phyloP scores from a whole-genome alignment of 2,113 vertebrate species.

The Sorex araneus region DNA sequence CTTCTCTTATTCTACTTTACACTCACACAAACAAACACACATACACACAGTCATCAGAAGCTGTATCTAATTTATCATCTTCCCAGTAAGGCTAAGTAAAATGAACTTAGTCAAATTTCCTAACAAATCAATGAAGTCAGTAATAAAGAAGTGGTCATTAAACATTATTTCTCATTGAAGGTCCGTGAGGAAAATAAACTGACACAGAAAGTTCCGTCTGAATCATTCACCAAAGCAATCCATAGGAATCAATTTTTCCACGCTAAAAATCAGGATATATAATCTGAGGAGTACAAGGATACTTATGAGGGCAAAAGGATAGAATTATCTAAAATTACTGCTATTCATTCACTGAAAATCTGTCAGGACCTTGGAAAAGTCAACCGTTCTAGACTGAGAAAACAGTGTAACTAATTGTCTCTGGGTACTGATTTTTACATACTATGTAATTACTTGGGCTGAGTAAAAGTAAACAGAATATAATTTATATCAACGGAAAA shows the following conservation, averaged over 20 bases:
- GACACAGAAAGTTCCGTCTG: constrained; percentile 14
- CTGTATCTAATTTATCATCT: constrained; percentile 60
- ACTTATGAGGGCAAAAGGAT: neutral
- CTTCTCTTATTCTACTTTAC: neutral
- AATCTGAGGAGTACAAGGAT: neutral
- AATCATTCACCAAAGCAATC: constrained; percentile 55
- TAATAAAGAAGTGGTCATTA: constrained; percentile 6
- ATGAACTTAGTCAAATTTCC: constrained; percentile 22
- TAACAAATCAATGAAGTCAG: constrained; percentile 65
- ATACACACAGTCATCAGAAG: neutral
- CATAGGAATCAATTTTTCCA: constrained; percentile 28
- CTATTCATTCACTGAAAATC: neutral
- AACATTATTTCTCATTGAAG: constrained; percentile 39
- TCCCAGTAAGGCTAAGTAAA: constrained; percentile 69
- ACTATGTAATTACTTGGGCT: neutral
- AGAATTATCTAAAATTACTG: constrained; percentile 44
- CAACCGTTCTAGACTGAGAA: constrained; percentile 28
- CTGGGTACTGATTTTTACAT: neutral
- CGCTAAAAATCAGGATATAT: constrained; percentile 26
- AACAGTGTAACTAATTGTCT: constrained; percentile 39
- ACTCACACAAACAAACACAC: neutral
- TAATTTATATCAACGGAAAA: constrained; percentile 3
- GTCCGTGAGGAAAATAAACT: constrained; percentile 12
- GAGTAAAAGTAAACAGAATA: constrained; percentile 8
- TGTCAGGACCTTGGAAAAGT: constrained; percentile 8